These are phyloP conservation scores for Lagenorhynchus albirostris DNA, from an alignment of 2,113 vertebrate species.

Conservation along the genomic window DNA sequence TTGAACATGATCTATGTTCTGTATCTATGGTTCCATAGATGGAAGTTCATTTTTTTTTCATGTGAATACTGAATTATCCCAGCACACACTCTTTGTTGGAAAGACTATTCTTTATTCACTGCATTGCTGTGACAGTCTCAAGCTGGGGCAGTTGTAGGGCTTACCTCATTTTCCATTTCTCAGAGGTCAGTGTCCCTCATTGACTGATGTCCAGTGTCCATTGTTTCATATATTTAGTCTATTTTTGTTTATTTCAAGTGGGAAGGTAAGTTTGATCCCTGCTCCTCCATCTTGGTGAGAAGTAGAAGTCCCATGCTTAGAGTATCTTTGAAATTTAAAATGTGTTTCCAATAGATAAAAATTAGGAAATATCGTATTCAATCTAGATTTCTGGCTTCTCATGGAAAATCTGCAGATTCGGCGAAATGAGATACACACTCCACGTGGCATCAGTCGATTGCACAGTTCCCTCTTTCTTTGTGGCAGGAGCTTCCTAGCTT, in stretches of 20 bases:
- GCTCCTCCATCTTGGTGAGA: not conserved
- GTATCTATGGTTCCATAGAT: not conserved
- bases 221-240: not conserved
- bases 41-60: not conserved
- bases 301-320: not conserved
- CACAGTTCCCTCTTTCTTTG: not conserved
- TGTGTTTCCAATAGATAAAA: not conserved
- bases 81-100: not conserved
- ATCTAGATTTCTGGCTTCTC: not conserved
- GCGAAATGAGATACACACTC: not conserved
- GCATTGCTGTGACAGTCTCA: not conserved
- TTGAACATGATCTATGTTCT: not conserved
- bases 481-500: not conserved
- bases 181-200: not conserved
- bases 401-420: not conserved
- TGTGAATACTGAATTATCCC: not conserved
- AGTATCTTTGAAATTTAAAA: not conserved
- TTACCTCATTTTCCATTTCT: not conserved
- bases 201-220: not conserved
- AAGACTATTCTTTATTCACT: not conserved
- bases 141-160: not conserved
- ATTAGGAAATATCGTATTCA: not conserved
- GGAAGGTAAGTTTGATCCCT: not conserved
- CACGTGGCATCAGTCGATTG: fast-evolving
- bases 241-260: not conserved